Conservation (phyloP, 2,888 invertebrate species). For the Ophion ellenae region DNA sequence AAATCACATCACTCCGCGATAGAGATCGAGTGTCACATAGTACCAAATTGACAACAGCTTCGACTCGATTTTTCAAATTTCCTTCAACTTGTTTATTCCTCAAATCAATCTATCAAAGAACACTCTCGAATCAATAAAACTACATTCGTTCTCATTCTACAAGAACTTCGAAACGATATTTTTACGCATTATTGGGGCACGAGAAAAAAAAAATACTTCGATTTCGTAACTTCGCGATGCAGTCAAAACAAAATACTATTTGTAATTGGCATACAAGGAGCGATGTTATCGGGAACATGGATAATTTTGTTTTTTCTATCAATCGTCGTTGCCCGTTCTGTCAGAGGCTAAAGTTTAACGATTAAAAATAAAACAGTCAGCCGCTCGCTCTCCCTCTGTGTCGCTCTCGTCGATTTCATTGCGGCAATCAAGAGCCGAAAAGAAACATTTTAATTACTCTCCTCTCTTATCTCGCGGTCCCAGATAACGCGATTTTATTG, state of each 20-base stretch:
- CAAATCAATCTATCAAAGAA: background rate
- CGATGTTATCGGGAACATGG: conserved; percentile 30
- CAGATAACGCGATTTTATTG: conserved; percentile 13
- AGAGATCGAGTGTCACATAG: too few species aligned
- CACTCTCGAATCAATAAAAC: background rate
- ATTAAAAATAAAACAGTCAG: conserved; percentile 68
- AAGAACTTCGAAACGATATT: background rate
- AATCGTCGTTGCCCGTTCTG: conserved; percentile 38
- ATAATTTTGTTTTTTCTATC: conserved; percentile 43
- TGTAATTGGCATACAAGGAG: background rate
- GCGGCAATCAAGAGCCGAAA: conserved; percentile 11
- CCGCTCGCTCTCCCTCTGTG: background rate
- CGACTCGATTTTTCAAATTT: background rate
- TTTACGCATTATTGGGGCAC: background rate
- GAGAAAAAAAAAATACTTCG: background rate
- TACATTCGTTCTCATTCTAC: background rate
- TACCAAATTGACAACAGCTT: too few species aligned
- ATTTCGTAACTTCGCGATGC: background rate
- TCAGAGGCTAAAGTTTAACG: conserved; percentile 57
- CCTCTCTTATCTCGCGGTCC: background rate
- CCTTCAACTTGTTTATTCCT: background rate
- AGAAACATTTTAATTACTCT: conserved; percentile 38
- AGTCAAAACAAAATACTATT: background rate
- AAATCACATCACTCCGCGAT: too few species aligned
- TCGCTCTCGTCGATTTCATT: background rate